A percentile compares a stretch with the other conserved stretches of the same genome.
Evolutionary conservation across 2,113 vertebrate species (phyloP).

Genomic region (Strix uralensis): DNA sequence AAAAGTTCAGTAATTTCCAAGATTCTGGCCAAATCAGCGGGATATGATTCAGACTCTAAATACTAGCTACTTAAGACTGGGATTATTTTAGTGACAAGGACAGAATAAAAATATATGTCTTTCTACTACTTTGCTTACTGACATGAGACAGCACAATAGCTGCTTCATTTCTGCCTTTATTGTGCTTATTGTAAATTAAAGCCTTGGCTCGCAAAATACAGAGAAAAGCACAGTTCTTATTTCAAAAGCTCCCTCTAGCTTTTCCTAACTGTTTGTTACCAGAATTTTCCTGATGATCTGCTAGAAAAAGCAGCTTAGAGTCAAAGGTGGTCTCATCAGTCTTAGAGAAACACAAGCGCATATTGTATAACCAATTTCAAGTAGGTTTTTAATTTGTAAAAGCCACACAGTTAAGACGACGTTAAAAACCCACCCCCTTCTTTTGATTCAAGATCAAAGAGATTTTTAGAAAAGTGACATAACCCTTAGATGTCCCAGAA

Average conservation of each 20-base stretch:
- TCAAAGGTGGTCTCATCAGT: slow-evolving; percentile 70
- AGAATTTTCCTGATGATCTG: slow-evolving; percentile 41
- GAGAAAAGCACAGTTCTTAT: slow-evolving; percentile 36
- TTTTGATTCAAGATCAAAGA: slow-evolving; percentile 73
- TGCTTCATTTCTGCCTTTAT: neutral
- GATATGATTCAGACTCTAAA: neutral
- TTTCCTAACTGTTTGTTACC: slow-evolving; percentile 45
- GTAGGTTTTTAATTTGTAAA: slow-evolving; percentile 70
- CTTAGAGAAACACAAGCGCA: slow-evolving; percentile 45
- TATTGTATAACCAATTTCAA: slow-evolving; percentile 65
- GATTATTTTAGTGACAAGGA: slow-evolving; percentile 17
- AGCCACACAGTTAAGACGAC: slow-evolving; percentile 56
- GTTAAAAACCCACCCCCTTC: slow-evolving; percentile 58
- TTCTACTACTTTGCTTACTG: neutral
- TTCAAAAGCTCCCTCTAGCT: slow-evolving; percentile 67
- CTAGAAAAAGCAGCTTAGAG: slow-evolving; percentile 49
- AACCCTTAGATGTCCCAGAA: slow-evolving; percentile 69
- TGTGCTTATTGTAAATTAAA: slow-evolving; percentile 35
- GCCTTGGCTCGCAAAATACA: neutral
- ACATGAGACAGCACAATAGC: slow-evolving; percentile 7
- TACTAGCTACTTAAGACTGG: neutral
- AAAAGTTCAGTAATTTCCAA: neutral
- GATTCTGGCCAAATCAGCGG: neutral
- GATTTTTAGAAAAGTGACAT: slow-evolving; percentile 67
- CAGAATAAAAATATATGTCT: neutral